phyloP scores from a whole-genome alignment of 2,888 invertebrate genomes.

The Lycocerus yunnanus region DNA sequence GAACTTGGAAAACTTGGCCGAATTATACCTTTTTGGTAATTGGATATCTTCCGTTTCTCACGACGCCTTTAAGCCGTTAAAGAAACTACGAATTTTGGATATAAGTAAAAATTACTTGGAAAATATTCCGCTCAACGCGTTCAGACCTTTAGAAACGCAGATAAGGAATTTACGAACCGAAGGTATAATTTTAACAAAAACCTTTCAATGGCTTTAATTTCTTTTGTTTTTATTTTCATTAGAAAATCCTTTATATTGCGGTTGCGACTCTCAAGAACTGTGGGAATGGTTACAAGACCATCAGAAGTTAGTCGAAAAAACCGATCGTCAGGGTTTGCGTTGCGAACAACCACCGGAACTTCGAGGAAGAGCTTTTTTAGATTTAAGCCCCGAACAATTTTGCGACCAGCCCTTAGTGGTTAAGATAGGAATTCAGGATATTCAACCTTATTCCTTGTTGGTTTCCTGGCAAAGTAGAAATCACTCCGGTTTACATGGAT shows the following conservation, averaged over 20 bases:
- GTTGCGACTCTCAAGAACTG: conserved; percentile 86
- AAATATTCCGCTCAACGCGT: conserved; percentile 76
- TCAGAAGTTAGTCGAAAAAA: conserved; percentile 68
- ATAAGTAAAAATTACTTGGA: conserved; percentile 84
- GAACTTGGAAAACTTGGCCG: conserved; percentile 75
- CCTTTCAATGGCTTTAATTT: not conserved
- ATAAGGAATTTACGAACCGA: conserved; percentile 76
- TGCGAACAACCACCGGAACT: conserved; percentile 86
- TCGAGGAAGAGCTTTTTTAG: conserved; percentile 74
- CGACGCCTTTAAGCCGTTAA: conserved; percentile 77
- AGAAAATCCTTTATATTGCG: conserved; percentile 90
- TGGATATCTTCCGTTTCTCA: conserved; percentile 78
- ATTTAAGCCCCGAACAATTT: conserved; percentile 79
- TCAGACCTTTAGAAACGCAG: conserved; percentile 80
- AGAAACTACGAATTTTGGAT: conserved; percentile 76
- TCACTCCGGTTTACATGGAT: conserved; percentile 82
- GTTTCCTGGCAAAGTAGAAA: conserved; percentile 91
- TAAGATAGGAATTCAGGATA: conserved; percentile 84
- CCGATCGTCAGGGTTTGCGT: conserved; percentile 57
- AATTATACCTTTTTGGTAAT: conserved; percentile 80
- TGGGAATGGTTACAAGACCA: conserved; percentile 94
- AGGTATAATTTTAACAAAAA: conserved; percentile 61
- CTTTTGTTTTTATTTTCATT: conserved; percentile 39
- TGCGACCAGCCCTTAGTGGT: conserved; percentile 83
- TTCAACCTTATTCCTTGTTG: conserved; percentile 83